Conservation (phyloP, 2,888 invertebrate genomes). For the Disparrhopalites patrizii region DNA sequence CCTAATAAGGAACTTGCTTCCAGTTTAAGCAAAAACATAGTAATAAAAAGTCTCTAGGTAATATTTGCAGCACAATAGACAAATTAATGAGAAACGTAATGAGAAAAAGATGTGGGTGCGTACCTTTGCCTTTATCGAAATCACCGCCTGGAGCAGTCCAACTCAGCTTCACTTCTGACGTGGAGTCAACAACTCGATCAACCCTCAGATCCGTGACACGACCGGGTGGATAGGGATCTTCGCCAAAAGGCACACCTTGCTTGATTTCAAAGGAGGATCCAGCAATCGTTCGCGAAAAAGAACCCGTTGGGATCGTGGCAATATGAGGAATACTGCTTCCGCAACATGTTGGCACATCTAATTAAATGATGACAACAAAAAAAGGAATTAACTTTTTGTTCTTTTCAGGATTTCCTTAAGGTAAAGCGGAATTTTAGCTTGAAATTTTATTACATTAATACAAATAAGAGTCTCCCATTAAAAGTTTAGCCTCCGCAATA, state of each 20-base stretch:
- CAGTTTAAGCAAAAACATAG: background rate
- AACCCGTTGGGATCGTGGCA: slow-evolving; percentile 47
- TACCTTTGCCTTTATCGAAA: slow-evolving; percentile 51
- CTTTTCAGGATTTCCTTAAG: slow-evolving; percentile 4
- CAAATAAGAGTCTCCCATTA: too few relatives aligned
- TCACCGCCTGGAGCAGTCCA: slow-evolving; percentile 52
- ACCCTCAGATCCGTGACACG: slow-evolving; percentile 50
- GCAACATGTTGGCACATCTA: slow-evolving; percentile 48
- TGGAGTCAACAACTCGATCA: slow-evolving; percentile 47
- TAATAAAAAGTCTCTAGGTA: too few relatives aligned
- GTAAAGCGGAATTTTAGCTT: too few relatives aligned
- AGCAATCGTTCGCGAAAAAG: slow-evolving; percentile 48
- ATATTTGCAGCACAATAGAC: slow-evolving; percentile 3
- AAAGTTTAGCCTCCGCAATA: background rate
- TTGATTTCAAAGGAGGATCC: slow-evolving; percentile 49
- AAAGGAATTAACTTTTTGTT: background rate
- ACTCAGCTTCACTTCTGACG: slow-evolving; percentile 49
- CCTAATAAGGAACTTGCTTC: background rate
- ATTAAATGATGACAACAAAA: background rate
- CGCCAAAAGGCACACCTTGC: slow-evolving; percentile 41
- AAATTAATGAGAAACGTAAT: slow-evolving; percentile 24
- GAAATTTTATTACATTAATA: too few relatives aligned
- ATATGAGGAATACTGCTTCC: slow-evolving; percentile 49
- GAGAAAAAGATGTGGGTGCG: slow-evolving; percentile 13
- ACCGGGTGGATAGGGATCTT: slow-evolving; percentile 50